phyloP scores from a whole-genome alignment of 2,113 vertebrate genomes.

The Nyctereutes procyonoides region DNA sequence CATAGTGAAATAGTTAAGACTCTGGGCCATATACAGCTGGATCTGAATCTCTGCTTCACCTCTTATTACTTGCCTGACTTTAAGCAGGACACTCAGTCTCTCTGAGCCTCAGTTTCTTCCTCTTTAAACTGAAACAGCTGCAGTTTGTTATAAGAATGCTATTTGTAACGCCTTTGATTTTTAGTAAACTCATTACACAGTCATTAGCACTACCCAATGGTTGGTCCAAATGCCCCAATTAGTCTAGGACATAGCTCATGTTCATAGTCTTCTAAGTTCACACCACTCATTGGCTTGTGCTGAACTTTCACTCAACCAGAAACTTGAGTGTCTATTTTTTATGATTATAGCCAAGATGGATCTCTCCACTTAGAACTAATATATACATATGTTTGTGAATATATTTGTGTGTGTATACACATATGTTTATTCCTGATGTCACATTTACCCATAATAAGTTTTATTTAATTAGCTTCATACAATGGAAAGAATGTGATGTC shows the following conservation, averaged over 20 bases:
- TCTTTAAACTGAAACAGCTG: background rate
- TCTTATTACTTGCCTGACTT: background rate
- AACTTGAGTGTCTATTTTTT: background rate
- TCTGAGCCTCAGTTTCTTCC: background rate
- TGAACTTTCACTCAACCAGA: background rate
- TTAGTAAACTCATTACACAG: background rate
- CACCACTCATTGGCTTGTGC: background rate
- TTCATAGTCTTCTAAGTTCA: background rate
- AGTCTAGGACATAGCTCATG: background rate
- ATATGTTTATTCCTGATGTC: background rate
- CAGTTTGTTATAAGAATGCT: background rate
- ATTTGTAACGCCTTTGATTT: no score
- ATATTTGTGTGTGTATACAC: background rate
- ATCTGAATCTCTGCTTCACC: background rate
- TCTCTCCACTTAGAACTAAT: background rate
- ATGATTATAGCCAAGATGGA: background rate
- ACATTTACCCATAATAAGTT: background rate
- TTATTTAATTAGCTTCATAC: conserved; percentile 3
- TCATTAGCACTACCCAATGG: background rate
- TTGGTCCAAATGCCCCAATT: background rate
- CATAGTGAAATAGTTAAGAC: no score
- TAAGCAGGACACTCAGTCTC: background rate
- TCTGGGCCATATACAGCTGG: background rate
- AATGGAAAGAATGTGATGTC: background rate
- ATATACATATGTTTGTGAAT: background rate